Evolutionary conservation across 2,888 invertebrate species (phyloP).

Genomic region (Conus canariensis): DNA sequence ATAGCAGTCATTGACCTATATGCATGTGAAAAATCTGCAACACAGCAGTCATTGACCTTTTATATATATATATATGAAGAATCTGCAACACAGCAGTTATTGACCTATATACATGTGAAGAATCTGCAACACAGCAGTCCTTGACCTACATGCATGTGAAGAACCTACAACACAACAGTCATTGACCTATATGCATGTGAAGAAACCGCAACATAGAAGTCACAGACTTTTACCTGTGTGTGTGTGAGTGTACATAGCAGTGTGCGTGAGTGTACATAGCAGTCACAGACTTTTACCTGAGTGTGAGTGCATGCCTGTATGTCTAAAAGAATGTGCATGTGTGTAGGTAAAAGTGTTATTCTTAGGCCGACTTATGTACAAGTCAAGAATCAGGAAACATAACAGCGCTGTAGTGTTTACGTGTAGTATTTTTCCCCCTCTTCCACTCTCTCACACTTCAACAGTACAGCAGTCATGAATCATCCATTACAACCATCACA

Average conservation of each 20-base stretch:
- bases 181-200: conserved; percentile 92
- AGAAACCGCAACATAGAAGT: conserved; percentile 85
- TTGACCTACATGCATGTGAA: conserved; percentile 94
- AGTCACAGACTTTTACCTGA: conserved; percentile 83
- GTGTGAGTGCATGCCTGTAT: neutral
- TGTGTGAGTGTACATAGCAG: too few species aligned
- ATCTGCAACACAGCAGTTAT: conserved; percentile 83
- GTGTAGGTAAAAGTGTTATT: neutral
- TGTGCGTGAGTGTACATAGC: neutral
- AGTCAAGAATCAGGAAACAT: too few species aligned
- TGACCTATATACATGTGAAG: conserved; percentile 94
- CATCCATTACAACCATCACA: too few species aligned
- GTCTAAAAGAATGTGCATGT: neutral
- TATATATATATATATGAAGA: conserved; percentile 96
- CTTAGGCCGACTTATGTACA: too few species aligned
- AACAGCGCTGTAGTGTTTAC: too few species aligned
- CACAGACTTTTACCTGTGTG: conserved; percentile 83
- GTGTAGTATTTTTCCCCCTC: too few species aligned
- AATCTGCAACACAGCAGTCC: conserved; percentile 83
- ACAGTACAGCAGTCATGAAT: too few species aligned
- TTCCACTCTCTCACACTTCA: too few species aligned
- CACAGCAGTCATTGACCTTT: conserved; percentile 86
- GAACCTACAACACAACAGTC: conserved; percentile 84
- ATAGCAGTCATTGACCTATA: conserved; percentile 80
- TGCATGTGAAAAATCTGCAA: conserved; percentile 86